Conservation (phyloP, 2,888 invertebrate species). For the Zele albiditarsus region DNA sequence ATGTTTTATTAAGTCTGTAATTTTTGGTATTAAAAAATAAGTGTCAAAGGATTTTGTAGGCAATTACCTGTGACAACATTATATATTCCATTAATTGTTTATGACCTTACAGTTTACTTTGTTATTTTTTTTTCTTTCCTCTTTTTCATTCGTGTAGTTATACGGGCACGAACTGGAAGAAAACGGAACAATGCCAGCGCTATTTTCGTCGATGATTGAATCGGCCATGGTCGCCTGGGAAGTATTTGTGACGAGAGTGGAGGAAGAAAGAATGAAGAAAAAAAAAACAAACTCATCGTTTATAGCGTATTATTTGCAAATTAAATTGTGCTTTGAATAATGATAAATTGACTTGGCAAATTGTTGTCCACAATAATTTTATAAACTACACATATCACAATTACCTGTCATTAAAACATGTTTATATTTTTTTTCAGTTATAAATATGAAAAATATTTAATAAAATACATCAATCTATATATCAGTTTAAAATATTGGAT, state of each 20-base stretch:
- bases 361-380: too few relatives aligned
- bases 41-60: not conserved
- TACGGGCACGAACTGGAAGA: slow-evolving; percentile 53
- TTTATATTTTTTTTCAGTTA: too few relatives aligned
- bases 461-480: too few relatives aligned
- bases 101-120: not conserved
- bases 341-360: too few relatives aligned
- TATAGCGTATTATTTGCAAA: too few relatives aligned
- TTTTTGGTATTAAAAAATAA: not conserved
- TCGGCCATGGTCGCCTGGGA: slow-evolving; percentile 62
- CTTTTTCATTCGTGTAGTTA: not conserved
- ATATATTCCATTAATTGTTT: not conserved
- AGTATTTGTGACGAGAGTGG: slow-evolving; percentile 17
- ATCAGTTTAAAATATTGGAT: too few relatives aligned
- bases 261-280: not conserved
- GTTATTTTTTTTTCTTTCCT: too few relatives aligned
- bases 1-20: not conserved
- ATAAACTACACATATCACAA: too few relatives aligned
- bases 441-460: too few relatives aligned
- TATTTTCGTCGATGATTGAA: slow-evolving; percentile 70
- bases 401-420: too few relatives aligned
- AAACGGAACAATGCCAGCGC: slow-evolving; percentile 70
- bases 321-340: too few relatives aligned
- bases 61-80: not conserved
- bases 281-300: not conserved